These are phyloP conservation scores for Drosophila austrosaltans DNA, from an alignment of 2,888 invertebrate species.

Conservation along the genomic window DNA sequence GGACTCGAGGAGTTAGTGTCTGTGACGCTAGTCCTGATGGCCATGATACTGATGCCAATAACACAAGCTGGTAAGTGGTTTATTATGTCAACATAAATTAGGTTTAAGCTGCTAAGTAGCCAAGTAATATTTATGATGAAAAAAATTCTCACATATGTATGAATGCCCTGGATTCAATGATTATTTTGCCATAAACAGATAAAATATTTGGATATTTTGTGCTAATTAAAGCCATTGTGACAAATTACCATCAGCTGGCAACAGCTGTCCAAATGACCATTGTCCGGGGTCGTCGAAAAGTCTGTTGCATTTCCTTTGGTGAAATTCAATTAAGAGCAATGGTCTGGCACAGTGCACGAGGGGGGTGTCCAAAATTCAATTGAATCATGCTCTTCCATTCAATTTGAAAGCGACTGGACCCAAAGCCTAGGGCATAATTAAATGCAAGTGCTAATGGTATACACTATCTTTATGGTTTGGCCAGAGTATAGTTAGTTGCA, in stretches of 20 bases:
- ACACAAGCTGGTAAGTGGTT: constrained; percentile 82
- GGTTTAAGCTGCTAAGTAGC: constrained; percentile 48
- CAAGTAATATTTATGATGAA: constrained; percentile 29
- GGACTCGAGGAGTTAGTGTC: constrained; percentile 82
- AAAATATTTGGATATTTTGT: constrained; percentile 36
- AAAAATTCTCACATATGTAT: constrained; percentile 13
- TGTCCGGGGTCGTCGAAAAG: constrained; percentile 62
- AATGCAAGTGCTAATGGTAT: constrained; percentile 58
- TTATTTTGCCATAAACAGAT: constrained; percentile 66
- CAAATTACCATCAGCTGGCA: constrained; percentile 73
- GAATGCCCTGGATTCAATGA: constrained; percentile 14
- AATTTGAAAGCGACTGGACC: constrained; percentile 21
- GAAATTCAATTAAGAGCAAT: constrained; percentile 60
- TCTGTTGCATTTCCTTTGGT: constrained; percentile 48
- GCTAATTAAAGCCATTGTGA: constrained; percentile 65
- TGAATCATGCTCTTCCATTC: constrained; percentile 58
- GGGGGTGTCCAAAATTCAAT: constrained; percentile 65
- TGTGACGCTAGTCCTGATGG: constrained; percentile 71
- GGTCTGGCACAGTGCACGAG: constrained; percentile 9
- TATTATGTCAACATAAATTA: constrained; percentile 79
- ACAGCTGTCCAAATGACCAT: constrained; percentile 49
- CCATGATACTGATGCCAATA: constrained; percentile 65
- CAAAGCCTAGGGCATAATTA: constrained; percentile 53
- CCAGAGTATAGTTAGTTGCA: constrained; percentile 26
- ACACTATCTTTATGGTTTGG: constrained; percentile 29